These are phyloP conservation scores for Antitype chi DNA, from an alignment of 2,888 invertebrate genomes.

Conservation along the genomic window DNA sequence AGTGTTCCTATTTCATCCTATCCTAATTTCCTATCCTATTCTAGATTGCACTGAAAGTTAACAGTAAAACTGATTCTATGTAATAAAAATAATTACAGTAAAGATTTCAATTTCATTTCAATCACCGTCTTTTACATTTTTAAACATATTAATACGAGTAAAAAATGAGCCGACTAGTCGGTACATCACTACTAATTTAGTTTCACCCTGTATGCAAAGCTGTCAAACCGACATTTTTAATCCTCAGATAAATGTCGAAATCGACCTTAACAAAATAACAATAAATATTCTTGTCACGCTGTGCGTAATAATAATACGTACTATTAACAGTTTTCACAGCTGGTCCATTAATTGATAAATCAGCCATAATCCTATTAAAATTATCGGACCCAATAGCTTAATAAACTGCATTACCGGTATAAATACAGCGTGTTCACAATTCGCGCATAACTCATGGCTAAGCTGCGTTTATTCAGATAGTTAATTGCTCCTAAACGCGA, in stretches of 20 bases:
- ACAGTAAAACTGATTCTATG: no score
- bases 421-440: constrained; percentile 46
- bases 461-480: constrained; percentile 50
- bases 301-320: background rate
- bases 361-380: constrained; percentile 31
- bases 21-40: no score
- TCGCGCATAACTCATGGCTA: constrained; percentile 45
- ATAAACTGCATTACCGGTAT: constrained; percentile 50
- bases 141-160: no score
- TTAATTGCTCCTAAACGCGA: constrained; percentile 43
- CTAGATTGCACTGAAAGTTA: no score
- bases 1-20: no score
- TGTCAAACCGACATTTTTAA: background rate
- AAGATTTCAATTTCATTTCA: no score
- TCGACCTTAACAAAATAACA: background rate
- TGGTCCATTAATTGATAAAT: constrained; percentile 43
- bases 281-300: background rate
- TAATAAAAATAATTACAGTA: no score
- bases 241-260: background rate
- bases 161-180: no score
- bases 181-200: no score
- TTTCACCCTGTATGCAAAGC: background rate
- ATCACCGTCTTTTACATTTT: no score
- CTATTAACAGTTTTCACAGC: constrained; percentile 1
- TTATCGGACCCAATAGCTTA: constrained; percentile 47